phyloP scores from a whole-genome alignment of 92 coral and sea anemone species.

The Scolanthus callimorphus region DNA sequence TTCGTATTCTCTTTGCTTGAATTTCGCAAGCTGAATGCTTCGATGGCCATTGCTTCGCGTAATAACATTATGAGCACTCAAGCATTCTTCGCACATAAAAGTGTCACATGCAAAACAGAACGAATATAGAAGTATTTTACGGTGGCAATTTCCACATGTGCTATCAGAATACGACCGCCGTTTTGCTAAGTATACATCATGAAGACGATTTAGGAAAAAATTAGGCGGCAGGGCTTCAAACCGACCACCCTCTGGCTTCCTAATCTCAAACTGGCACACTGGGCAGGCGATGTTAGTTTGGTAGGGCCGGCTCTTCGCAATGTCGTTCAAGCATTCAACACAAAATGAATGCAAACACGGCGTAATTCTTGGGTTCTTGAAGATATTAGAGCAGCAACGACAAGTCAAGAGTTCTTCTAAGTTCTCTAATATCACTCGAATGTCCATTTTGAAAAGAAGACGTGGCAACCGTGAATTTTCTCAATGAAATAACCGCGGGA shows the following conservation, averaged over 20 bases:
- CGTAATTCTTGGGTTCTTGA: slow-evolving; percentile 75
- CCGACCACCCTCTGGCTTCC: slow-evolving; percentile 75
- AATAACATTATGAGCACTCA: slow-evolving; percentile 72
- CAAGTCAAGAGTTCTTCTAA: slow-evolving; percentile 77
- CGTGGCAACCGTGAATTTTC: slow-evolving; percentile 8
- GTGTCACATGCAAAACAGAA: slow-evolving; percentile 84
- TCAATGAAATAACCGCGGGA: slow-evolving; percentile 8
- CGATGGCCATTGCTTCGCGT: slow-evolving; percentile 74
- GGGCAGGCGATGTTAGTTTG: slow-evolving; percentile 79
- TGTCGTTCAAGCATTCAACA: slow-evolving; percentile 77
- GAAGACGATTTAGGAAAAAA: slow-evolving; percentile 63
- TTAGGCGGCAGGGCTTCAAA: slow-evolving; percentile 73
- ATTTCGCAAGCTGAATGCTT: slow-evolving; percentile 53
- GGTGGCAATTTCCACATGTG: slow-evolving; percentile 76
- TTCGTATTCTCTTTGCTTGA: slow-evolving; percentile 77
- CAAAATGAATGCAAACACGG: slow-evolving; percentile 90
- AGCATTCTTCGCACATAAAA: slow-evolving; percentile 89
- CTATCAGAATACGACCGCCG: slow-evolving; percentile 67
- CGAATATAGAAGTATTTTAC: slow-evolving; percentile 57
- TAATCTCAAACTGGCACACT: slow-evolving; percentile 67
- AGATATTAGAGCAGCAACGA: slow-evolving; percentile 65
- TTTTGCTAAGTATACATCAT: slow-evolving; percentile 73
- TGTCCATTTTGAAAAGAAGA: slow-evolving; percentile 50
- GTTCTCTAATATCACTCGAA: slow-evolving; percentile 55
- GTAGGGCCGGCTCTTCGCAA: slow-evolving; percentile 76